Evolutionary conservation across 1,140 invertebrate species (phyloP).

Genomic region (Apis dorsata): DNA sequence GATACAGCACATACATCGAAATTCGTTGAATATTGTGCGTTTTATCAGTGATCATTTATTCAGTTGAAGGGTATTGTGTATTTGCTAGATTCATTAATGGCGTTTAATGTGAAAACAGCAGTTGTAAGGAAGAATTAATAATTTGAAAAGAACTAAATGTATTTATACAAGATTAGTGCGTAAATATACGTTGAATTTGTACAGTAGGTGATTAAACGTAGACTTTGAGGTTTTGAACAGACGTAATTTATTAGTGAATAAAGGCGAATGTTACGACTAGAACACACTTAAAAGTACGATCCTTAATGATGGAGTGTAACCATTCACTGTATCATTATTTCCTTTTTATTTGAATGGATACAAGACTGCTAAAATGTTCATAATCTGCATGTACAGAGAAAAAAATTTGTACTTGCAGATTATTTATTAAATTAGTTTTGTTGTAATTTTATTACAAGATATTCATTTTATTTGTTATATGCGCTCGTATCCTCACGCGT

Average conservation of each 20-base stretch:
- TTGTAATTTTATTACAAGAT: slow-evolving; percentile 74
- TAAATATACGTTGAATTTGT: slow-evolving; percentile 70
- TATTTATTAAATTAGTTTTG: slow-evolving; percentile 72
- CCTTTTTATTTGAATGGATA: slow-evolving; percentile 48
- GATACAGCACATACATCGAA: background rate
- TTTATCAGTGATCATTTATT: slow-evolving; percentile 26
- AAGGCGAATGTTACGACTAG: slow-evolving; percentile 59
- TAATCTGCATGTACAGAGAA: slow-evolving; percentile 58
- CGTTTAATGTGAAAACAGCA: slow-evolving; percentile 4
- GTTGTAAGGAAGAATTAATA: slow-evolving; percentile 35
- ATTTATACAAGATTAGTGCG: slow-evolving; percentile 57
- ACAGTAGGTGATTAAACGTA: slow-evolving; percentile 72
- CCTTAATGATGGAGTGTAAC: slow-evolving; percentile 34
- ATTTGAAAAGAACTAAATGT: slow-evolving; percentile 41
- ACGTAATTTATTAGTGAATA: slow-evolving; percentile 76
- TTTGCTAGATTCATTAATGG: background rate
- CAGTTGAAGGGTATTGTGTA: background rate
- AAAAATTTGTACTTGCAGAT: slow-evolving; percentile 56
- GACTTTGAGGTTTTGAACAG: slow-evolving; percentile 64
- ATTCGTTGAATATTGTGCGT: slow-evolving; percentile 26
- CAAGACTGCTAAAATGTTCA: slow-evolving; percentile 48
- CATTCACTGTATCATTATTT: slow-evolving; percentile 28
- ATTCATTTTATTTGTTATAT: slow-evolving; percentile 68
- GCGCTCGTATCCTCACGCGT: slow-evolving; percentile 41
- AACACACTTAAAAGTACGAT: slow-evolving; percentile 53